These are phyloP conservation scores for Ceuthmochares aereus DNA, from an alignment of 2,113 vertebrate genomes.

Conservation along the genomic window DNA sequence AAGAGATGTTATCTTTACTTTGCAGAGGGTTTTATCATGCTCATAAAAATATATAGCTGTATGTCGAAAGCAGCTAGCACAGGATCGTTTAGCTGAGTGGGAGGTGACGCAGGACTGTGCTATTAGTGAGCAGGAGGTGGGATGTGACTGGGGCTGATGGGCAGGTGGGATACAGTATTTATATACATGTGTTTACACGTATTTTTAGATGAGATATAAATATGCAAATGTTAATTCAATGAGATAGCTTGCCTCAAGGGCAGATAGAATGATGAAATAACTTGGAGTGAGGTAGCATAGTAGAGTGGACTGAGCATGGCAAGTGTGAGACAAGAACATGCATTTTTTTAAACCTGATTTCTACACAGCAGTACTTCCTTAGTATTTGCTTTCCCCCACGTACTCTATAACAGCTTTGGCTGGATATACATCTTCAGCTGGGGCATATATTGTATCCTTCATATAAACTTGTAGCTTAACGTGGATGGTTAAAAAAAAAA, in stretches of 20 bases:
- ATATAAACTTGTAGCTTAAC: not conserved
- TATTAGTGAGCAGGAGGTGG: conserved; percentile 83
- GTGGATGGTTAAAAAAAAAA: not conserved
- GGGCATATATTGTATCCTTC: accelerated
- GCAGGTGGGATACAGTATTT: conserved; percentile 73
- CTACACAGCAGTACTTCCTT: not conserved
- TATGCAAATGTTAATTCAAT: conserved; percentile 55
- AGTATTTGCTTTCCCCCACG: not conserved
- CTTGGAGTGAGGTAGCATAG: not conserved
- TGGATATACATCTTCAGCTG: not conserved
- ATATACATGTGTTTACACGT: conserved; percentile 75
- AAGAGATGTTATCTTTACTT: conserved; percentile 65
- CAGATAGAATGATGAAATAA: conserved; percentile 38
- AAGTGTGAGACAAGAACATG: not conserved
- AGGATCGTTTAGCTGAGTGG: conserved; percentile 79
- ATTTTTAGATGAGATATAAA: conserved; percentile 78
- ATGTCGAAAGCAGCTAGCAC: conserved; percentile 76
- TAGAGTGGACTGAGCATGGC: not conserved
- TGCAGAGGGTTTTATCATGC: conserved; percentile 69
- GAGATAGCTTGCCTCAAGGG: conserved; percentile 7
- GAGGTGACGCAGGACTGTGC: conserved; percentile 83
- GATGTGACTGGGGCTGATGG: conserved; percentile 81
- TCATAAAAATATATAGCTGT: conserved; percentile 79
- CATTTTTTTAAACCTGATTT: not conserved
- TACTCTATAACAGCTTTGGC: not conserved